Evolutionary conservation across 2,113 vertebrate genomes (phyloP), one percentile per base, ranked within the genome.

Genomic region (Ctenomys sociabilis): DNA sequence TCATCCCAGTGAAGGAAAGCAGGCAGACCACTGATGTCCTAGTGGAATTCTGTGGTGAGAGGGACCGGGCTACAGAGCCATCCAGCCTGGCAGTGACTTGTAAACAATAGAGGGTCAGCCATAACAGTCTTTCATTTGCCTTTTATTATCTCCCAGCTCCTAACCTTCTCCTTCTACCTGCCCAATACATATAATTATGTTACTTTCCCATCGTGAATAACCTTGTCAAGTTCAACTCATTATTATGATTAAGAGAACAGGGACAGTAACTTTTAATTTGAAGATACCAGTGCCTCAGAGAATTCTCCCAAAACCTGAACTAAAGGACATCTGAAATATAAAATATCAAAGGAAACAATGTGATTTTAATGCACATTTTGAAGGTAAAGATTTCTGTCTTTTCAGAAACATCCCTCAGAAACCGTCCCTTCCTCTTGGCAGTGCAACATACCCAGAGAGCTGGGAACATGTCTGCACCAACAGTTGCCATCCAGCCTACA

Each of bases 131-230:
- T 91, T 84, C 85, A 64, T 3, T 2, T 40, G 61, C 30, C 17
- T 92, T 84, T 59, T 14, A 64, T 85, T 70, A 30, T 88, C 75
- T 86, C 49, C 37, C 32, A 82, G 7, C 49, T 90, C 49, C 21
- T 73, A 93, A 52, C 61, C 43, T 32, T 78, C n/a, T 94, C 52
- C 45, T 83, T 78, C 85, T 86, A 77, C 8, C 66, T 11, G 0
- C 45, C 54, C 57, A 21, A 57, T 91, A 45, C n/a, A 40, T 73
- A 90, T 5, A 30, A 93, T 73, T 1, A 0, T 5, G 54, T 92
- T 98, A 95, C 95, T 97, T 97, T 98, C 92, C 82, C 95, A 87
- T 95, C 68, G 92, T 95, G 64, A 98, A 95, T 98, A 96, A 87
- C 78, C 94, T 98, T 97, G 96, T 97, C 96, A 97, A 96, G 73